Evolutionary conservation across 2,797 vertebrate species (phyloP), one percentile per base, ranked within the genome.

Genomic region (Sebastes paucispinis): DNA sequence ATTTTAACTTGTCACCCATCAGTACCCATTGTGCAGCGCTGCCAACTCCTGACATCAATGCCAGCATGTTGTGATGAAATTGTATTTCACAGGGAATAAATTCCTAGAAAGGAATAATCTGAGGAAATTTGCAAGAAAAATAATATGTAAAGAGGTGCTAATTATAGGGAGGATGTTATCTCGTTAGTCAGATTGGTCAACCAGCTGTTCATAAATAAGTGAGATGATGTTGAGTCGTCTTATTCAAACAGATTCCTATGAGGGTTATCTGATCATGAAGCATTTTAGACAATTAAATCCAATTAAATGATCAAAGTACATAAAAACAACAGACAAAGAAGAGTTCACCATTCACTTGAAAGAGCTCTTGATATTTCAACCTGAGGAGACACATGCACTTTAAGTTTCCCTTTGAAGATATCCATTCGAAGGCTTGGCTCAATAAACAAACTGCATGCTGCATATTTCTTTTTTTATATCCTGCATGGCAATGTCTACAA

Each of bases 401-500:
- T 34, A 52, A 58, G 14, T 65, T 76, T 72, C 50, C 43, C 64
- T 79, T 81, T 77, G 80, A 83, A 76, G 73, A 59, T 79, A 62
- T 69, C 20, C 69, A 76, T 82, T 70, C 32, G 29, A 10, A 66
- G 50, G 20, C 32, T 75, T 59, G 47, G 18, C 66, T 64, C 57
- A 69, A 73, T 67, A 66, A 89, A 72, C 65, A 79, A 69, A 77
- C 74, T 14, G 8, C 58, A 68, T 55, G 55, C 68, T 73, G 71
- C 60, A 16, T 39, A 32, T 63, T 62, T 11, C 11, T 76, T 43
- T 60, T 3, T 62, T 47, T 13, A 58, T 47, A 67, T 67, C 13
- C 29, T 58, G 29, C 24, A 54, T 22, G 55, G 12, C 4, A 54
- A 43, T 32, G 29, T 34, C 13, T 20, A 25, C 47, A 50, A 20